Evolutionary conservation across 1,140 invertebrate genomes (phyloP).

Genomic region (Zaprionus nigranus): DNA sequence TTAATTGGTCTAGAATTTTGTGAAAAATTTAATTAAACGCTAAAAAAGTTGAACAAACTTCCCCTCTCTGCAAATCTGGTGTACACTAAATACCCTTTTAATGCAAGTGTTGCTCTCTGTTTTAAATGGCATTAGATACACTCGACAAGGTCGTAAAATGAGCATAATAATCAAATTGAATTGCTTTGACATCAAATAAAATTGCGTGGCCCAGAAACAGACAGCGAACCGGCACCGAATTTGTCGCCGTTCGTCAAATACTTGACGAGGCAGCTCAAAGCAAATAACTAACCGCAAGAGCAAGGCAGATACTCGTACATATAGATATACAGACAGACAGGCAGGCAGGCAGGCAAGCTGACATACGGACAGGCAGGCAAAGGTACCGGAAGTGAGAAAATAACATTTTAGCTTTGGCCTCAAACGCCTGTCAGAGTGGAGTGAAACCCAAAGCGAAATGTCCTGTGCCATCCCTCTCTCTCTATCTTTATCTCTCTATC

Average conservation of each 20-base stretch:
- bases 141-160: not conserved
- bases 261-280: constrained; percentile 40
- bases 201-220: not conserved
- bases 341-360: not conserved
- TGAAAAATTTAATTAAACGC: not conserved
- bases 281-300: constrained; percentile 78
- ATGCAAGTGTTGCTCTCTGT: not conserved
- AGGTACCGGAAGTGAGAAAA: constrained; percentile 68
- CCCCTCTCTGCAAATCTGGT: not conserved
- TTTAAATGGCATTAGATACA: not conserved
- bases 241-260: constrained; percentile 52
- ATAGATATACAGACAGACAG: no score
- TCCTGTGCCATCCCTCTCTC: not conserved
- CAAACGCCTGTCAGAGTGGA: not conserved
- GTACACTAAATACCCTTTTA: not conserved
- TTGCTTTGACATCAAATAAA: constrained; percentile 13
- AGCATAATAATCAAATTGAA: constrained; percentile 27
- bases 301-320: constrained; percentile 14
- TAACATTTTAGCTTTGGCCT: constrained; percentile 71
- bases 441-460: constrained; percentile 7
- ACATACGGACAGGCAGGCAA: not conserved
- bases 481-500: not conserved
- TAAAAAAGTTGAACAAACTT: not conserved
- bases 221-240: constrained; percentile 1
- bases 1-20: not conserved